Evolutionary conservation across 1,140 invertebrate species (phyloP), one percentile per base, ranked within the genome.

Genomic region (Pseudomyrmex dendroicus): DNA sequence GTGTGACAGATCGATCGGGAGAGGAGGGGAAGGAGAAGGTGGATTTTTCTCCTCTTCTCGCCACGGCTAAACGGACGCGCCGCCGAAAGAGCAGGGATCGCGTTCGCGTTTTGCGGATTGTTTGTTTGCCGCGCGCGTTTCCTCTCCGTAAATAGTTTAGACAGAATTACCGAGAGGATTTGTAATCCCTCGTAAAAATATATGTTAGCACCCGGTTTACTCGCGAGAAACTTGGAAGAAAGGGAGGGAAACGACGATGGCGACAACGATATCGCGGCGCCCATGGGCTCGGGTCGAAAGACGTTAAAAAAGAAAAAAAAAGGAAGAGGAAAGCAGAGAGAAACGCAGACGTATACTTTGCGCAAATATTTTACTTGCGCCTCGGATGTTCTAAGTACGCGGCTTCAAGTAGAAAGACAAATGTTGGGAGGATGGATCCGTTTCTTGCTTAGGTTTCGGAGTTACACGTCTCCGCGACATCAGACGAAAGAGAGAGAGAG

Each of bases 281-380:
- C 35, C 57, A 15, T 52, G 54, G 59, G 57, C 17, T 54, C 22
- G 13, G 35, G 44, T 35, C 48, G 44, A 13, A 48, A 13, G 56
- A 8, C 15, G 15, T 44, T 25, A 15, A 15, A 52, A 2, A 48
- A 59, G 57, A 56, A 66, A 57, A 48, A 50, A 48, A 62, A 63
- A 83, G 63, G 61, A 52, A 68, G 35, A 67, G 66, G 70, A 56
- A 76, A 63, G 73, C 56, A 13, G 13, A 66, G 35, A 67, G 70
- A 73, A 56, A 76, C 70, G 73, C 56, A 13, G 13, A 66, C 62
- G 57, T 82, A 82, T 85, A 82, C 76, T 84, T 66, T 72, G 82
- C 59, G 87, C 86, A 92, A 92, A 92, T 92, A 91, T 91, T 91
- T 89, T 89, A 90, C 89, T 89, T 90, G 57, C 85, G 63, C 77